These are phyloP conservation scores for Eospalax fontanierii DNA, from an alignment of 2,797 vertebrate species.

Conservation along the genomic window DNA sequence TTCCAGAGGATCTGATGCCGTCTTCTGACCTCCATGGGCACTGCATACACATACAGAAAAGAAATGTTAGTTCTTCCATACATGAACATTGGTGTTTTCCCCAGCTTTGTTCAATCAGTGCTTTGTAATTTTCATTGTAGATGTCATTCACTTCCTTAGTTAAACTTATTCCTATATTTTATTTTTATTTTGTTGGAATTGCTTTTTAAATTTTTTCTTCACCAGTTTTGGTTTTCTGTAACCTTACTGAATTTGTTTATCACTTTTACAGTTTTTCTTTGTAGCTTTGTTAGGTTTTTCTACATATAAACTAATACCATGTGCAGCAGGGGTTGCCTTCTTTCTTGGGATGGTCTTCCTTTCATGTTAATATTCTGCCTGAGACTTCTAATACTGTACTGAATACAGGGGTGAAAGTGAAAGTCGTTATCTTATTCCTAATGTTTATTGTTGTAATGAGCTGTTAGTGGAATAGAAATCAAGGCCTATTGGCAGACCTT, in stretches of 20 bases:
- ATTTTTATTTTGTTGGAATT: neutral
- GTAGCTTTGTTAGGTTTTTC: neutral
- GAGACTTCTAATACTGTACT: neutral
- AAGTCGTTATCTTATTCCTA: neutral
- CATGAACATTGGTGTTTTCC: neutral
- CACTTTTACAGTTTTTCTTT: neutral
- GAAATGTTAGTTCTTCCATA: neutral
- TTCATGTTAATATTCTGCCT: neutral
- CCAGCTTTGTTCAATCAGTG: neutral
- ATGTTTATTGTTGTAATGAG: neutral
- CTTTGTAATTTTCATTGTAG: neutral
- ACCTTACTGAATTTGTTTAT: neutral
- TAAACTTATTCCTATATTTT: neutral
- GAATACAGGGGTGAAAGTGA: neutral
- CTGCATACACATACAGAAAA: too few relatives aligned
- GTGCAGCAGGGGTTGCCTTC: neutral
- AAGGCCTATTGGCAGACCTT: neutral
- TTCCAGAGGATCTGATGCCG: too few relatives aligned
- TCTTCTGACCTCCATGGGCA: too few relatives aligned
- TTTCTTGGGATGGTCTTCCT: neutral
- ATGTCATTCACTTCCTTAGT: neutral
- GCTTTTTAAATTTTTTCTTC: neutral
- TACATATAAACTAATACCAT: neutral
- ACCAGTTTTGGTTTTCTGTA: neutral
- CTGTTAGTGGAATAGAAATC: neutral